Percentiles rank a stretch among this genome's conserved stretches.
Conservation (phyloP, 1,140 invertebrate species). For the Antheraea mylitta region DNA sequence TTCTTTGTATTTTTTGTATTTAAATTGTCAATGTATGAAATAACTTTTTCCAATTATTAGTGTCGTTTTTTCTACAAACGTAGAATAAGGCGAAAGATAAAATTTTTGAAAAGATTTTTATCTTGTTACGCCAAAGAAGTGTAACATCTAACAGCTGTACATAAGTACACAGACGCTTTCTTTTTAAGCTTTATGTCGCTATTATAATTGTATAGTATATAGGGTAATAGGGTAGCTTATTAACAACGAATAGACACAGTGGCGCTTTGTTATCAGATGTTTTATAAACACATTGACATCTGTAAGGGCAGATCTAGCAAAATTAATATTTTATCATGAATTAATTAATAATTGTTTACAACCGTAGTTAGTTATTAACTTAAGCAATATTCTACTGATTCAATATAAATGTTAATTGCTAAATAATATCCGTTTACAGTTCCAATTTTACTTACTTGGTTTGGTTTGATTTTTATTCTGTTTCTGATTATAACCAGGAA, state of each 20-base stretch:
- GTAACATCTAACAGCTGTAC: too few relatives aligned
- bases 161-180: too few relatives aligned
- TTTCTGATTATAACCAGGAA: slow-evolving; percentile 87
- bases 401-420: background rate
- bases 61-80: too few relatives aligned
- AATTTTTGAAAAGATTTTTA: too few relatives aligned
- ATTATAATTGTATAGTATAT: background rate
- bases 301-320: background rate
- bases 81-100: too few relatives aligned
- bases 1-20: too few relatives aligned
- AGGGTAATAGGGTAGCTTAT: too few relatives aligned
- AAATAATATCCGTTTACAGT: background rate
- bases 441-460: slow-evolving; percentile 58
- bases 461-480: slow-evolving; percentile 72
- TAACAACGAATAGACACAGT: background rate
- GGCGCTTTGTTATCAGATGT: slow-evolving; percentile 2
- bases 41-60: too few relatives aligned
- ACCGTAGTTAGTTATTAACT: background rate
- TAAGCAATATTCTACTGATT: background rate
- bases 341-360: background rate
- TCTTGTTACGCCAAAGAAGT: too few relatives aligned
- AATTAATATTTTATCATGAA: background rate
- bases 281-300: background rate
- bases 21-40: too few relatives aligned
- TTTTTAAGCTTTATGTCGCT: too few relatives aligned